Percentiles rank a stretch among this genome's conserved stretches.
Conservation (phyloP, 2,113 vertebrate species). For the Salvator merianae region DNA sequence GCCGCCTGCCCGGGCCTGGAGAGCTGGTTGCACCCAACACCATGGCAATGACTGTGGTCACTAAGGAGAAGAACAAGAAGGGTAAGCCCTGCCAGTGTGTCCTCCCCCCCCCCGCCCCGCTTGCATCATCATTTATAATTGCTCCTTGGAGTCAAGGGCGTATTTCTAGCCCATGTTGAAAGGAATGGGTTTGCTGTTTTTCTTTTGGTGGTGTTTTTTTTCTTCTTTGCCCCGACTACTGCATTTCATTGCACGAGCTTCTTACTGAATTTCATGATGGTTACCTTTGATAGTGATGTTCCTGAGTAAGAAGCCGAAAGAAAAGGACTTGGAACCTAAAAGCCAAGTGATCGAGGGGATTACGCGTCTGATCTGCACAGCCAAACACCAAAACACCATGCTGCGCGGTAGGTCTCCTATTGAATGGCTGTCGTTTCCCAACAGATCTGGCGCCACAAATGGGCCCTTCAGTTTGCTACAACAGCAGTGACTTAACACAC, state of each 20-base stretch:
- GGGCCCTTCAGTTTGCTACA: not conserved
- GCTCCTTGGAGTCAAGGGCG: not conserved
- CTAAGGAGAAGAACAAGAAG: conserved; percentile 93
- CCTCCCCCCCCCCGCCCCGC: too few species aligned
- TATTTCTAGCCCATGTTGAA: not conserved
- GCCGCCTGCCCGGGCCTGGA: conserved; percentile 84
- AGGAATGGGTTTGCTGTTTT: not conserved
- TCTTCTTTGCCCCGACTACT: too few species aligned
- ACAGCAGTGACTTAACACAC: not conserved
- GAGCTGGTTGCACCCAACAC: conserved; percentile 84
- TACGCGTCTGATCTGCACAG: conserved; percentile 90
- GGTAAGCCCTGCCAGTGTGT: conserved; percentile 63
- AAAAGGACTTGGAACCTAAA: conserved; percentile 89
- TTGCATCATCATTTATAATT: not conserved
- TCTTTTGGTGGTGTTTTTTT: too few species aligned
- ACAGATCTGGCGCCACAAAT: not conserved
- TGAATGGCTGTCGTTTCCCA: not conserved
- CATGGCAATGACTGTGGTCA: conserved; percentile 95
- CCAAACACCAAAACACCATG: conserved; percentile 93
- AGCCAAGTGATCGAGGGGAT: conserved; percentile 92
- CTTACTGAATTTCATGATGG: not conserved
- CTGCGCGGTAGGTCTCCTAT: conserved; percentile 77
- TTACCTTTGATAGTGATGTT: conserved; percentile 81
- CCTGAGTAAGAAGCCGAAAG: conserved; percentile 90
- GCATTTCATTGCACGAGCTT: not conserved